A percentile compares a stretch with the other conserved stretches of the same genome.
Evolutionary conservation across 2,797 vertebrate genomes (phyloP).

Genomic region (Pampus argenteus): DNA sequence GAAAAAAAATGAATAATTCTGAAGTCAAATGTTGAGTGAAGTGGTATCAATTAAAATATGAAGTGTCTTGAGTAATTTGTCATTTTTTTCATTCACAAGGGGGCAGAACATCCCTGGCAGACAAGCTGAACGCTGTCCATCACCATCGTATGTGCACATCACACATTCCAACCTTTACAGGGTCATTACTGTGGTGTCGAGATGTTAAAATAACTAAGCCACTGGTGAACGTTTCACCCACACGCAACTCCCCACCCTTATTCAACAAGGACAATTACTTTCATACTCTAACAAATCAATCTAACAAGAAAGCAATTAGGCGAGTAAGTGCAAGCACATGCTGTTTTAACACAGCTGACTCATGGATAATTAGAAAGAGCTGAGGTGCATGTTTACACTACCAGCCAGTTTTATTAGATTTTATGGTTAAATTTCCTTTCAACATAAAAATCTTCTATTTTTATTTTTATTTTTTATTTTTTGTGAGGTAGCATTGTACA

Average conservation of each 20-base stretch:
- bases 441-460: background rate
- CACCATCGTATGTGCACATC: constrained; percentile 5
- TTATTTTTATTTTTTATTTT: too few relatives aligned
- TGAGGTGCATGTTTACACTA: constrained; percentile 19
- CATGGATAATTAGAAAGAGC: constrained; percentile 53
- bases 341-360: constrained; percentile 23
- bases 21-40: background rate
- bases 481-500: constrained; percentile 2
- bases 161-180: constrained; percentile 7
- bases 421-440: background rate
- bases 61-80: background rate
- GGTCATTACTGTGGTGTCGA: background rate
- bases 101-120: constrained; percentile 61
- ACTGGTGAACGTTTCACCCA: background rate
- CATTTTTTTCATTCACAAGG: constrained; percentile 61
- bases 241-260: background rate
- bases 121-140: background rate
- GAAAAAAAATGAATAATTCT: background rate
- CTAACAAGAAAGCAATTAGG: constrained; percentile 2
- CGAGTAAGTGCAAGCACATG: constrained; percentile 35
- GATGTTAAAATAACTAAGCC: constrained; percentile 25
- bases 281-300: constrained; percentile 3
- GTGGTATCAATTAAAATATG: background rate
- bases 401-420: too few relatives aligned
- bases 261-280: background rate